Percentiles rank a stretch among this genome's conserved stretches.
These are phyloP conservation scores for Poeciliopsis gracilis DNA, from an alignment of 2,797 vertebrate genomes.

Conservation along the genomic window DNA sequence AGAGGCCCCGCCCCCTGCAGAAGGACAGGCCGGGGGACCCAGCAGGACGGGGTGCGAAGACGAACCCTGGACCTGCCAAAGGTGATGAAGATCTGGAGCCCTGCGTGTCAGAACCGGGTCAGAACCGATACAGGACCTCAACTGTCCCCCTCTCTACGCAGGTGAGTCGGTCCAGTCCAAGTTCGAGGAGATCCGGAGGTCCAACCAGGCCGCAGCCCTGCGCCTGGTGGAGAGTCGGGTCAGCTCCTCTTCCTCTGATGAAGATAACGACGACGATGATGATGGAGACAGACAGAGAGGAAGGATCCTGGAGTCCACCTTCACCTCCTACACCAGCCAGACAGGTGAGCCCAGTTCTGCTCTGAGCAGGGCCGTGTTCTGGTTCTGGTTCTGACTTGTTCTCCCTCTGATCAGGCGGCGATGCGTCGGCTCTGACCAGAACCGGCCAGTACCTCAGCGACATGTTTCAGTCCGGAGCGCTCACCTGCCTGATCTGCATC, in stretches of 20 bases:
- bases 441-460: slow-evolving; percentile 93
- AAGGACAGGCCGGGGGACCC: slow-evolving; percentile 30
- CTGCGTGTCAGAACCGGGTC: not conserved
- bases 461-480: slow-evolving; percentile 91
- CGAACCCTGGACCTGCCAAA: slow-evolving; percentile 6
- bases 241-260: slow-evolving; percentile 86
- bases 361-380: too few relatives aligned
- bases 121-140: too few relatives aligned
- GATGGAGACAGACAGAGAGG: slow-evolving; percentile 84
- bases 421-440: slow-evolving; percentile 83
- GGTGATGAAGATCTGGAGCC: slow-evolving; percentile 21
- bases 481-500: slow-evolving; percentile 97
- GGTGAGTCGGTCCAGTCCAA: slow-evolving; percentile 82
- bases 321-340: slow-evolving; percentile 88
- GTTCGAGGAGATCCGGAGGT: slow-evolving; percentile 94
- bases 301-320: slow-evolving; percentile 89
- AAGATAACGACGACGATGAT: slow-evolving; percentile 68
- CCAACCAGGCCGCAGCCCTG: slow-evolving; percentile 89
- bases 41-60: slow-evolving; percentile 22
- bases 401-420: slow-evolving; percentile 53
- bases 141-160: slow-evolving; percentile 25
- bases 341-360: slow-evolving; percentile 78
- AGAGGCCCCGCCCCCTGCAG: slow-evolving; percentile 48
- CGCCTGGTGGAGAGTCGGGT: slow-evolving; percentile 83
- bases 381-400: not conserved